These are phyloP conservation scores for Microdon myrmicae DNA, from an alignment of 2,888 invertebrate species.

Conservation along the genomic window DNA sequence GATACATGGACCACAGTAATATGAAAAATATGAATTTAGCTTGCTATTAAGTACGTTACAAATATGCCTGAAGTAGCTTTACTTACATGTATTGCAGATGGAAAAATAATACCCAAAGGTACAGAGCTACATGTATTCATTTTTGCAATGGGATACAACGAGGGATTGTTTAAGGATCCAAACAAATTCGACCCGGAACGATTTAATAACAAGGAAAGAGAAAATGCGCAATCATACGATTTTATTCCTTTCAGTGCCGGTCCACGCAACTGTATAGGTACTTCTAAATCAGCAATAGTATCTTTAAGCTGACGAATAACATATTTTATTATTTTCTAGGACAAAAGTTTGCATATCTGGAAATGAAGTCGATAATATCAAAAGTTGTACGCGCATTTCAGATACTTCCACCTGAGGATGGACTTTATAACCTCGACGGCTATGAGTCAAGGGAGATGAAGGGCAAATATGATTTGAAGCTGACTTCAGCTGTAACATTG, in stretches of 20 bases:
- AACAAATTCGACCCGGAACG: slow-evolving; percentile 68
- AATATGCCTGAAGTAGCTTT: too few species aligned
- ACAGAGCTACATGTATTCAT: slow-evolving; percentile 57
- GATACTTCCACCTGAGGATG: slow-evolving; percentile 60
- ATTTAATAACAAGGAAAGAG: slow-evolving; percentile 65
- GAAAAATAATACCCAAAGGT: slow-evolving; percentile 58
- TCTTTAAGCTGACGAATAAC: slow-evolving; percentile 34
- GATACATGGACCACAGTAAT: too few species aligned
- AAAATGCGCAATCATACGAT: slow-evolving; percentile 67
- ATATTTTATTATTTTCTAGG: slow-evolving; percentile 53
- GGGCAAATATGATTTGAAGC: slow-evolving; percentile 63
- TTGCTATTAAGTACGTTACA: too few species aligned
- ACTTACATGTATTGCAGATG: slow-evolving; percentile 57
- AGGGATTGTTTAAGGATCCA: slow-evolving; percentile 60
- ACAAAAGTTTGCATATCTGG: slow-evolving; percentile 69
- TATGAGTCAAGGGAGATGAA: slow-evolving; percentile 50
- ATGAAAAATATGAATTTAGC: too few species aligned
- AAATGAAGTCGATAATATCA: slow-evolving; percentile 70
- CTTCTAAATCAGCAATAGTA: background rate
- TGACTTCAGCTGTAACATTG: slow-evolving; percentile 68
- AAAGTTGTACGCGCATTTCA: slow-evolving; percentile 69
- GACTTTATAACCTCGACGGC: slow-evolving; percentile 58
- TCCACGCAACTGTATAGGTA: slow-evolving; percentile 71
- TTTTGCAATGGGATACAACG: slow-evolving; percentile 59
- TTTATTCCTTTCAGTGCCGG: slow-evolving; percentile 75